Evolutionary conservation across 1,140 invertebrate species (phyloP).

Genomic region (Rhopalosiphum padi): DNA sequence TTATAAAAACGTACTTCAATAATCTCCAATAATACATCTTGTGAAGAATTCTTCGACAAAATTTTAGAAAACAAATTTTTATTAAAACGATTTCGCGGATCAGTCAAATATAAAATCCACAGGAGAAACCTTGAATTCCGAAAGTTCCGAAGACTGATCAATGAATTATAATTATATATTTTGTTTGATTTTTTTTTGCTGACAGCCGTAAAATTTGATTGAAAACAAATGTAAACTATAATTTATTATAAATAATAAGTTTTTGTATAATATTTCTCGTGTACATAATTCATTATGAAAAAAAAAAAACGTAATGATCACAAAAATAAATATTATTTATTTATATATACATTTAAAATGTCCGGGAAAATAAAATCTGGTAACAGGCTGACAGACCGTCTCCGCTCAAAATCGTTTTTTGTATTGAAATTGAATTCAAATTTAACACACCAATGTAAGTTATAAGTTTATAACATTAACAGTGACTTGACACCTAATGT

Average conservation of each 20-base stretch:
- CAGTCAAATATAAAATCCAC: background rate
- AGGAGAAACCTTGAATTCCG: background rate
- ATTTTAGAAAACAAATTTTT: background rate
- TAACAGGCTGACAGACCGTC: background rate
- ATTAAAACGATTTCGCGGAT: background rate
- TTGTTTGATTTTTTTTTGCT: too few relatives aligned
- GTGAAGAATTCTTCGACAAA: slow-evolving; percentile 11
- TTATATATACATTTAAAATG: background rate
- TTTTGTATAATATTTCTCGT: background rate
- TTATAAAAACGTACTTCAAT: slow-evolving; percentile 16
- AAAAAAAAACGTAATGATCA: too few relatives aligned
- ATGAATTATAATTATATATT: background rate
- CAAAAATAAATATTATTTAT: background rate
- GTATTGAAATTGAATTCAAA: too few relatives aligned
- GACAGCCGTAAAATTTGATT: too few relatives aligned
- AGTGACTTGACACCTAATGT: too few relatives aligned
- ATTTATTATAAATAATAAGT: background rate
- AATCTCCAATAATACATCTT: background rate
- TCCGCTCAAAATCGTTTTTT: too few relatives aligned
- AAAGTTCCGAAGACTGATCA: background rate
- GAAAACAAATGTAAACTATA: background rate
- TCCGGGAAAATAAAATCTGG: background rate
- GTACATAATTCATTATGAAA: too few relatives aligned
- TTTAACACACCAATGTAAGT: too few relatives aligned
- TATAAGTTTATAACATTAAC: too few relatives aligned